phyloP scores from a whole-genome alignment of 2,888 invertebrate species.

The Cabera pusaria region DNA sequence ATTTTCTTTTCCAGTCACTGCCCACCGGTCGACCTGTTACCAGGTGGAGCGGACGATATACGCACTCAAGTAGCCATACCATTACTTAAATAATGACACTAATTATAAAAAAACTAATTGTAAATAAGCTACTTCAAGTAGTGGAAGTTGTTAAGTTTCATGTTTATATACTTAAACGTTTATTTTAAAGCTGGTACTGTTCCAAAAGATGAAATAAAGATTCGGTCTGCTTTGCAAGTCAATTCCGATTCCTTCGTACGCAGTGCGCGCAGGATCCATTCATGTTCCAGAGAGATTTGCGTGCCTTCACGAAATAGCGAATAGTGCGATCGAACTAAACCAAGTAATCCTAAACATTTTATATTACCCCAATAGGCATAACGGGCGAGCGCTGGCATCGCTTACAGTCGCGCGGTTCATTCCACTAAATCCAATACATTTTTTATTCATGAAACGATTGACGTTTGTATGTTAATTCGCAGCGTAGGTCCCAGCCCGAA shows the following conservation, averaged over 20 bases:
- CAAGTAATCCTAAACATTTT: slow-evolving; percentile 60
- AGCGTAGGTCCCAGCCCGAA: slow-evolving; percentile 73
- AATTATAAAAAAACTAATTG: too few species aligned
- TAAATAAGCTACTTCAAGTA: too few species aligned
- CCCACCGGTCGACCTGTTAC: too few species aligned
- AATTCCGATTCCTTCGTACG: slow-evolving; percentile 19
- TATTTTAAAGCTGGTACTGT: slow-evolving; percentile 11
- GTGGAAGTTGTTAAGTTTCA: too few species aligned
- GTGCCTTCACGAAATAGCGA: slow-evolving; percentile 49
- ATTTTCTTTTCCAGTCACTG: too few species aligned
- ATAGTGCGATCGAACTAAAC: slow-evolving; percentile 54
- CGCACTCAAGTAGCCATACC: too few species aligned
- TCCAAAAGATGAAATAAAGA: slow-evolving; percentile 20
- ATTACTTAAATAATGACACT: too few species aligned
- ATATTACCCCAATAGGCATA: slow-evolving; percentile 68
- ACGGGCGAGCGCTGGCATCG: slow-evolving; percentile 58
- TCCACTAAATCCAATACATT: slow-evolving; percentile 82
- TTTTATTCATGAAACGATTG: slow-evolving; percentile 84
- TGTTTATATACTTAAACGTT: slow-evolving; percentile 2
- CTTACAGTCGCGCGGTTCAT: slow-evolving; percentile 68
- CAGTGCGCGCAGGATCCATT: slow-evolving; percentile 17
- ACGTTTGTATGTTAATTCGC: slow-evolving; percentile 83
- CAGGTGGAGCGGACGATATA: too few species aligned
- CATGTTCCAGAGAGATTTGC: slow-evolving; percentile 44
- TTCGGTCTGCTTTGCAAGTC: slow-evolving; percentile 23